Evolutionary conservation across 2,888 invertebrate species (phyloP).

Genomic region (Lithophane socia): DNA sequence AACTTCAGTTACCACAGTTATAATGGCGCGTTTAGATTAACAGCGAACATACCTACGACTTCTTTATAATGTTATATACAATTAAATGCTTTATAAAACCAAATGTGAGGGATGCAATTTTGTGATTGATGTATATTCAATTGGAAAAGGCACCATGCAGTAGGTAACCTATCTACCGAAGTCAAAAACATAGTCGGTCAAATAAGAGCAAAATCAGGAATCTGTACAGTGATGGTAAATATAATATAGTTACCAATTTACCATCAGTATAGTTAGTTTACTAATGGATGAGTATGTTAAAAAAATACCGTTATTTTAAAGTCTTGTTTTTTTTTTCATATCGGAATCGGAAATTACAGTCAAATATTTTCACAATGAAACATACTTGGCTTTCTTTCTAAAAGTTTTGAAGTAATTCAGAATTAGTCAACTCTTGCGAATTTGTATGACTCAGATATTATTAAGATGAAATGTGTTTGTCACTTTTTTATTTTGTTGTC

Average conservation of each 20-base stretch:
- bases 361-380: constrained; percentile 52
- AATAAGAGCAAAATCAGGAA: not conserved
- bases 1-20: not conserved
- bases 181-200: not conserved
- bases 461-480: constrained; percentile 25
- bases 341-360: constrained; percentile 37
- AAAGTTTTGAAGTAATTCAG: constrained; percentile 30
- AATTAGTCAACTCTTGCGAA: constrained; percentile 47
- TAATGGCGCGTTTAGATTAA: not conserved
- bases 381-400: constrained; percentile 54
- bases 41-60: not conserved
- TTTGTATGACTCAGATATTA: constrained; percentile 41
- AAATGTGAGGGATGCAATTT: too few species aligned
- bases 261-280: not conserved
- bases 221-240: not conserved
- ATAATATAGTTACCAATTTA: too few species aligned
- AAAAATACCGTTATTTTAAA: not conserved
- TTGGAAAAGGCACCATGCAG: too few species aligned
- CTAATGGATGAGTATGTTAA: too few species aligned
- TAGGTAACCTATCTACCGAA: too few species aligned
- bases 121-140: too few species aligned
- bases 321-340: not conserved
- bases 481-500: constrained; percentile 17
- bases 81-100: too few species aligned
- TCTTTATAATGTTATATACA: not conserved